A percentile compares a stretch with the other conserved stretches of the same genome.
Conservation (phyloP, 2,797 vertebrate genomes). For the Carduelis carduelis region DNA sequence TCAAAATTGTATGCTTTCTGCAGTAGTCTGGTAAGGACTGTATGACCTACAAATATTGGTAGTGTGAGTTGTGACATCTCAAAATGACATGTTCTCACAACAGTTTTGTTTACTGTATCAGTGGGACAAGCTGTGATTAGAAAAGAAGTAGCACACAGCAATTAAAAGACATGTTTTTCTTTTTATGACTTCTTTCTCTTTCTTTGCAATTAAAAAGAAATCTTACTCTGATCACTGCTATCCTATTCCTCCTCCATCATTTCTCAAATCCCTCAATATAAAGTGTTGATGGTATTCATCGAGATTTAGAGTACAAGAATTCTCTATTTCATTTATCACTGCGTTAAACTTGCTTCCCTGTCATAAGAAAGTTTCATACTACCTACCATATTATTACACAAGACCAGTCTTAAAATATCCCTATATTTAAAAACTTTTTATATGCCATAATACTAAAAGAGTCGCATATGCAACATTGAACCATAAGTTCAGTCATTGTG, state of each 20-base stretch:
- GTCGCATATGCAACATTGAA: background rate
- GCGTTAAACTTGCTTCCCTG: background rate
- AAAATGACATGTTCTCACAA: background rate
- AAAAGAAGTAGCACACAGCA: background rate
- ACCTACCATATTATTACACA: background rate
- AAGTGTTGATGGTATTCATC: background rate
- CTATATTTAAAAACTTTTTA: background rate
- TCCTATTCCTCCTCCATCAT: background rate
- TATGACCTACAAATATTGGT: background rate
- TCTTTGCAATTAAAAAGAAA: background rate
- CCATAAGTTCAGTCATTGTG: background rate
- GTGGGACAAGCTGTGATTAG: background rate
- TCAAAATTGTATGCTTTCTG: slow-evolving; percentile 30
- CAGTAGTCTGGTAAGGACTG: background rate
- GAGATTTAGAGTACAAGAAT: background rate
- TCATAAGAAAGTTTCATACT: background rate
- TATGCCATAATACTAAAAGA: background rate
- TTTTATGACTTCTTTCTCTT: background rate
- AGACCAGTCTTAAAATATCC: background rate
- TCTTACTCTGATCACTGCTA: background rate
- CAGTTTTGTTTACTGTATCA: background rate
- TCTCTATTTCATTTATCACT: background rate
- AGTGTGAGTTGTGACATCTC: background rate
- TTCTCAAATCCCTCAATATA: background rate
- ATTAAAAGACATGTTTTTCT: background rate